A percentile compares a stretch with the other conserved stretches of the same genome.
These are phyloP conservation scores for Azorinus chamasolen DNA, from an alignment of 2,888 invertebrate species.

Conservation along the genomic window DNA sequence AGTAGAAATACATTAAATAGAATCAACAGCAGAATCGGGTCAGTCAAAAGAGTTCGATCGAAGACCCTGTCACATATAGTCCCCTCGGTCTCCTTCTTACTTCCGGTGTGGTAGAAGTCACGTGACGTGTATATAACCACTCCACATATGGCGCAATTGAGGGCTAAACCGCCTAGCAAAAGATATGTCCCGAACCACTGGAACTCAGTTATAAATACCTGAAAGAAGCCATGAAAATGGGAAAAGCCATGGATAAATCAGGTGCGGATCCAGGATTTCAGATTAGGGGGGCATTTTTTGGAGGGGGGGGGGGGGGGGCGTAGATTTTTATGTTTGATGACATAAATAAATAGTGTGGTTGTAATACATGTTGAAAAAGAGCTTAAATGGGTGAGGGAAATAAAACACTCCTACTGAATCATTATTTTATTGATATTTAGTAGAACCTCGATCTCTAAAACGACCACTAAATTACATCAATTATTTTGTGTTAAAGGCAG, in stretches of 20 bases:
- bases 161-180: slow-evolving; percentile 21
- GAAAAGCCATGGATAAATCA: background rate
- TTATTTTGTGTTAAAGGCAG: too few species aligned
- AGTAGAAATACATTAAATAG: slow-evolving; percentile 5
- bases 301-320: too few species aligned
- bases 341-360: too few species aligned
- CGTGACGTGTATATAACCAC: slow-evolving; percentile 29
- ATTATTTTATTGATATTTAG: too few species aligned
- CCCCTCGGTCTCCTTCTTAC: slow-evolving; percentile 8
- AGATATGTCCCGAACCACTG: slow-evolving; percentile 36
- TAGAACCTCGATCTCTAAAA: too few species aligned
- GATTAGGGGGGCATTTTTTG: too few species aligned
- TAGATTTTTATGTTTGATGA: too few species aligned
- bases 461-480: too few species aligned
- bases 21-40: slow-evolving; percentile 6
- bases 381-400: too few species aligned
- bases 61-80: slow-evolving; percentile 22
- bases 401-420: too few species aligned
- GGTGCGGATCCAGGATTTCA: too few species aligned
- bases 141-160: slow-evolving; percentile 34
- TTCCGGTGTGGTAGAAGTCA: slow-evolving; percentile 33
- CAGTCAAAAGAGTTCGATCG: slow-evolving; percentile 4
- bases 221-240: background rate
- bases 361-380: too few species aligned
- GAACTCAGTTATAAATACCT: slow-evolving; percentile 36